Evolutionary conservation across 2,888 invertebrate genomes (phyloP), one percentile per base, ranked within the genome.

Genomic region (Stenoptilia bipunctidactyla): DNA sequence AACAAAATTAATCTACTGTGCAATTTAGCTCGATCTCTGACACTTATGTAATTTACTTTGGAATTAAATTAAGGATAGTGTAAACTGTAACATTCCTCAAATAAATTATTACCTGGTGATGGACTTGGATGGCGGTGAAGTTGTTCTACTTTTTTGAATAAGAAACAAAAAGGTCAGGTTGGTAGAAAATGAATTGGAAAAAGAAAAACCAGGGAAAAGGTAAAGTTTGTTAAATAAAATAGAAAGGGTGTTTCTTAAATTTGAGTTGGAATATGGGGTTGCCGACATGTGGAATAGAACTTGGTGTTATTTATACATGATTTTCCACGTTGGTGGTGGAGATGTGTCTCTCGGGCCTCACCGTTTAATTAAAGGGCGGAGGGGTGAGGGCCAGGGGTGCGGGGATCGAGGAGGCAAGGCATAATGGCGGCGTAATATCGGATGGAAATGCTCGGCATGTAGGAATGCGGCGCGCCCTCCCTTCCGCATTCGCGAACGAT

Each of bases 401-500:
- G 63, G 66, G 62, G 61, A 55, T 48, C 55, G 66, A 67, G 65
- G 64, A 72, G 69, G 14, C 71, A 70, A 64, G 79, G 77, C 69
- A 82, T 82, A 80, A 83, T 83, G 77, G 79, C 79, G 76, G 77
- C 80, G 82, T 82, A 83, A 83, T 83, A 83, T 82, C 76, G 80
- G 80, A 83, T 82, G 80, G 80, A 83, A 82, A 82, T 83, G 82
- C 77, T 76, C 76, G 83, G 83, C 79, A 83, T 82, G 82, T 80
- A 76, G 83, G 83, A 83, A 83, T 82, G 79, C 77, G 79, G 76
- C 77, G 70, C 72, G 65, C 74, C 68, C 75, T 73, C 58, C 76
- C 73, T 72, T 70, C 66, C 67, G 72, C 69, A 74, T 69, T 74
- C 73, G 74, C 69, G 68, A 79, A 69, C 79, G 68, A 83, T 80